These are phyloP conservation scores for Proisotoma minuta DNA, from an alignment of 2,888 invertebrate genomes.

Conservation along the genomic window DNA sequence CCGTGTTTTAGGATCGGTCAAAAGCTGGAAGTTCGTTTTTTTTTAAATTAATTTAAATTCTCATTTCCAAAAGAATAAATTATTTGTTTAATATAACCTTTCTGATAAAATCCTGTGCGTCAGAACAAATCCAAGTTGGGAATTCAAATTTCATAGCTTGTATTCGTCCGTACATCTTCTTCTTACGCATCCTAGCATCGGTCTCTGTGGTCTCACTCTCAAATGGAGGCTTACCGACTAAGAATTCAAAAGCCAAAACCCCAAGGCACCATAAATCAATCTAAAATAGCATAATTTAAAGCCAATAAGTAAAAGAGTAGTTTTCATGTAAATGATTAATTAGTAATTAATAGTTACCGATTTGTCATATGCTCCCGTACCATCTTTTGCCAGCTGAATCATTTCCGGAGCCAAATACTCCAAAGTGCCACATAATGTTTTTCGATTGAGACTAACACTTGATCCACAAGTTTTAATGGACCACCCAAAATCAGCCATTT, in stretches of 20 bases:
- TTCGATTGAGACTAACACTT: conserved; percentile 60
- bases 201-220: conserved; percentile 63
- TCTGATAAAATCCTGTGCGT: conserved; percentile 71
- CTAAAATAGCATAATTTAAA: conserved; percentile 14
- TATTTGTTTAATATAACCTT: conserved; percentile 52
- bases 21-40: conserved; percentile 53
- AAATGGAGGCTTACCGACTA: conserved; percentile 92
- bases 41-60: conserved; percentile 3
- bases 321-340: too few species aligned
- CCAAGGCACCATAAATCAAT: conserved; percentile 96
- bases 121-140: conserved; percentile 67
- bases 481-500: conserved; percentile 98
- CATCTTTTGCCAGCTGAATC: conserved; percentile 75
- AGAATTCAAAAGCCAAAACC: conserved; percentile 86
- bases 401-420: conserved; percentile 97
- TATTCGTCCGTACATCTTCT: conserved; percentile 74
- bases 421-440: conserved; percentile 88
- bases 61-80: conserved; percentile 3
- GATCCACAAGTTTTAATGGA: conserved; percentile 54
- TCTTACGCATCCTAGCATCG: too few species aligned
- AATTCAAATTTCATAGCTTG: conserved; percentile 66
- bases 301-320: not conserved
- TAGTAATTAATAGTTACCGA: conserved; percentile 48
- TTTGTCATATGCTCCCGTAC: conserved; percentile 77
- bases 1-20: conserved; percentile 70